Percentiles rank a stretch among this genome's conserved stretches.
Conservation (phyloP, 2,888 invertebrate genomes). For the Dione juno region DNA sequence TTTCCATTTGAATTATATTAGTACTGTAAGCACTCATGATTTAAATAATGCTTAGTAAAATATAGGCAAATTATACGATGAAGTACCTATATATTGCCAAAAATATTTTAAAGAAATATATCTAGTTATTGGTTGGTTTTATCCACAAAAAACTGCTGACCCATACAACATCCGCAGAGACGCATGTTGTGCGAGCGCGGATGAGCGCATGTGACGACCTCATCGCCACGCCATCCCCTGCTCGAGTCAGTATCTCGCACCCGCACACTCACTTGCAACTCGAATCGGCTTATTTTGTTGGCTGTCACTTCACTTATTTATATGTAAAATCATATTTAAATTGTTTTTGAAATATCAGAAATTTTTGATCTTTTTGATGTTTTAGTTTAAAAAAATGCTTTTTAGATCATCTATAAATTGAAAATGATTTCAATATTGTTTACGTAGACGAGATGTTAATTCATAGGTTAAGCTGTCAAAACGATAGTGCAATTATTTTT, state of each 20-base stretch:
- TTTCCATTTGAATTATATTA: too few relatives aligned
- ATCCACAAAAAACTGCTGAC: conserved; percentile 60
- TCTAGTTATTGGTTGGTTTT: neutral
- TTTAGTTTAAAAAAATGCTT: too few relatives aligned
- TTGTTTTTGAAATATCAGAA: neutral
- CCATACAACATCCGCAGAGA: conserved; percentile 80
- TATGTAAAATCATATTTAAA: conserved; percentile 39
- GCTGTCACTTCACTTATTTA: conserved; percentile 46
- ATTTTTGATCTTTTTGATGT: too few relatives aligned
- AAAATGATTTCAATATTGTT: too few relatives aligned
- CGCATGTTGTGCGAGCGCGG: conserved; percentile 75
- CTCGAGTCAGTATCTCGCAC: conserved; percentile 59
- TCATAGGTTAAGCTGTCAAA: too few relatives aligned
- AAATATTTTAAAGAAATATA: too few relatives aligned
- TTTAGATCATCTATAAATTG: neutral
- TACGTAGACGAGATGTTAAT: too few relatives aligned
- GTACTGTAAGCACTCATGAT: too few relatives aligned
- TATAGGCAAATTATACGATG: neutral
- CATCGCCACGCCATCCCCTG: conserved; percentile 69
- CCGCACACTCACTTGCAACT: conserved; percentile 73
- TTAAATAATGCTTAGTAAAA: too few relatives aligned
- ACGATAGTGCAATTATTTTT: too few relatives aligned
- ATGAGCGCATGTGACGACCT: conserved; percentile 61
- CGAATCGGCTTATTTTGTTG: conserved; percentile 67
- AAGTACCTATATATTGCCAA: neutral